Percentiles rank a stretch among this genome's conserved stretches.
These are phyloP conservation scores for Nymphalis polychloros DNA, from an alignment of 2,888 invertebrate species.

Conservation along the genomic window DNA sequence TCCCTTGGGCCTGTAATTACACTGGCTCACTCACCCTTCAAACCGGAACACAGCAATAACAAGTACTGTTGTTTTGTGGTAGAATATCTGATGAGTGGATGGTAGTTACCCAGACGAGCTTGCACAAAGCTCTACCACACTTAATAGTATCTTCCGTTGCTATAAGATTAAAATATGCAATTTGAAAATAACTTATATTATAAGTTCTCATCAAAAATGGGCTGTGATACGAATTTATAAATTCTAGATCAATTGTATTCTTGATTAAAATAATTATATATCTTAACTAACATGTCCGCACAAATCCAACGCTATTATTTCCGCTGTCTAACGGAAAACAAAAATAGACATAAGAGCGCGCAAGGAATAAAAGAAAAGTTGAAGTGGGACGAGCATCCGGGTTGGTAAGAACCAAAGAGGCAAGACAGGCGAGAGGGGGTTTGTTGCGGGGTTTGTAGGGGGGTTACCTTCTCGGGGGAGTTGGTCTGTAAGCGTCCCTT, in stretches of 20 bases:
- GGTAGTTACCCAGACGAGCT: too few species aligned
- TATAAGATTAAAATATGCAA: too few species aligned
- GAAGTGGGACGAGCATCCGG: slow-evolving; percentile 76
- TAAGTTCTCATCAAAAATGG: not conserved
- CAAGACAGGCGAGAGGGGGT: slow-evolving; percentile 32
- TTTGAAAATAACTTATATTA: not conserved
- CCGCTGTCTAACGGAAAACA: slow-evolving; percentile 77
- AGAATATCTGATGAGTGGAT: too few species aligned
- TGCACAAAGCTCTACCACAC: too few species aligned
- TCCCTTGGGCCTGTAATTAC: too few species aligned
- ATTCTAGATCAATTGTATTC: not conserved
- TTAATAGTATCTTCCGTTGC: too few species aligned
- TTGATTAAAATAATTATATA: not conserved
- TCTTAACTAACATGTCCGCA: slow-evolving; percentile 48
- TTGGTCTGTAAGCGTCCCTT: slow-evolving; percentile 48
- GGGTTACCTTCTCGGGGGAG: slow-evolving; percentile 49
- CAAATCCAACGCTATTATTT: slow-evolving; percentile 69
- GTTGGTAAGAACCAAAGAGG: slow-evolving; percentile 53
- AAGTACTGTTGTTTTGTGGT: too few species aligned
- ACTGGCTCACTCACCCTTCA: too few species aligned
- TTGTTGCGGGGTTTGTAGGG: not conserved
- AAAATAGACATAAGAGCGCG: slow-evolving; percentile 79
- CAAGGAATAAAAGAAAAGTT: slow-evolving; percentile 77
- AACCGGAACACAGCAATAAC: too few species aligned
- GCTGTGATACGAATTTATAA: not conserved